Base-by-base conservation (phyloP, 92 coral and sea anemone species). In the Porites rus region DNA sequence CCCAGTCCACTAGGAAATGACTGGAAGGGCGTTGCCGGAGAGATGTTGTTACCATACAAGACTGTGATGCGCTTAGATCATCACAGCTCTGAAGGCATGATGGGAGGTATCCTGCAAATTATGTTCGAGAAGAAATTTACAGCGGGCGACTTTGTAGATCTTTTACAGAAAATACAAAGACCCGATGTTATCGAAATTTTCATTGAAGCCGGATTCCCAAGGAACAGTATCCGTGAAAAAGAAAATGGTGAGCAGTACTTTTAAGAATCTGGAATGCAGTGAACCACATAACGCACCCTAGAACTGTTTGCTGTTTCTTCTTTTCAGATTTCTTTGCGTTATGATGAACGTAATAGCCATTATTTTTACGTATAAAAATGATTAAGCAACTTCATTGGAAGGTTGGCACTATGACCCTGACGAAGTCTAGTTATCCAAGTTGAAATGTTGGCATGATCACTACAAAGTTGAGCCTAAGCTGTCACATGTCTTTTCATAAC, bases 101-200 rank as follows among this genome's bases (percentile, higher is more conserved):
- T 75, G 88, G 14, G 8, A 17, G 88, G 81, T 0, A 67, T 84
- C 46, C 53, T 84, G 1, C 20, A 31, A 0, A 75, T 74, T 14
- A 84, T 84, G 88, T 31, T 64, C 54, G 74, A 84, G 20, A 75
- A 65, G 28, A 76, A 52, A 75, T 46, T 64, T 25, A 84, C 88
- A 1, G 88, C 76, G 12, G 74, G 65, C 6, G 13, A 56, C 13
- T 74, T 84, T 4, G 82, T 63, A 6, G 25, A 54, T 1, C 24
- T 84, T 46, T 59, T 84, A 7, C 12, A 51, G 54, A 54, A 64
- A 66, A 84, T 84, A 18, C 17, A 84, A 63, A 63, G 88, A 65
- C 88, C 76, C 0, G 88, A 84, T 38, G 62, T 76, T 5, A n/a
- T 84, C 51, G 75, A 51, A 0, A 84, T 84, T 31, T 63, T 84